Conservation (phyloP, 1,140 invertebrate genomes). For the Drosophila lini region DNA sequence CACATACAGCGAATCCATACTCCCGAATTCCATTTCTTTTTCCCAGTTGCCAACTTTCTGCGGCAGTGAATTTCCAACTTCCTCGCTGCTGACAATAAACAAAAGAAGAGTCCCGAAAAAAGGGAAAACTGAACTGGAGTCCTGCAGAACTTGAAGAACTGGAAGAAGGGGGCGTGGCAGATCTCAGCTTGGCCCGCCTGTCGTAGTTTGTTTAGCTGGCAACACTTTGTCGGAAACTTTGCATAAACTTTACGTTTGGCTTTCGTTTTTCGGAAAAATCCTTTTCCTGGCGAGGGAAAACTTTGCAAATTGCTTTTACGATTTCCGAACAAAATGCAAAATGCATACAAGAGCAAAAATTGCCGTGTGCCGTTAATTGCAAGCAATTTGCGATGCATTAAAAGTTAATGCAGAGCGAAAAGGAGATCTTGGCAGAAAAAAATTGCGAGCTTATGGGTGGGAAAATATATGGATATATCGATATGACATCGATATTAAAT, state of each 20-base stretch:
- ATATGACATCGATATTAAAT: background rate
- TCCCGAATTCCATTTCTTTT: slow-evolving; percentile 64
- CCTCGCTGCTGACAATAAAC: slow-evolving; percentile 69
- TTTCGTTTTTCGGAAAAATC: slow-evolving; percentile 35
- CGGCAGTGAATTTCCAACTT: slow-evolving; percentile 48
- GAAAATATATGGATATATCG: background rate
- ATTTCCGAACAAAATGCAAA: slow-evolving; percentile 40
- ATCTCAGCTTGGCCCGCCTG: slow-evolving; percentile 36
- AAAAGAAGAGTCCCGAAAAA: slow-evolving; percentile 35
- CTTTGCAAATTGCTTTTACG: slow-evolving; percentile 70
- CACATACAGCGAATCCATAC: slow-evolving; percentile 50
- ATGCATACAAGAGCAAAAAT: slow-evolving; percentile 36
- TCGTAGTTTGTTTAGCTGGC: slow-evolving; percentile 74
- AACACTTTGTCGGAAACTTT: slow-evolving; percentile 72
- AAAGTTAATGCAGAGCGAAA: slow-evolving; percentile 55
- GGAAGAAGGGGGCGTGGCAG: slow-evolving; percentile 13
- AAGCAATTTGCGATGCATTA: slow-evolving; percentile 72
- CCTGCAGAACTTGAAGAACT: slow-evolving; percentile 21
- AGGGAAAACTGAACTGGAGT: slow-evolving; percentile 20
- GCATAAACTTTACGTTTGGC: slow-evolving; percentile 58
- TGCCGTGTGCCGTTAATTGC: slow-evolving; percentile 67
- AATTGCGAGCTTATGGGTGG: background rate
- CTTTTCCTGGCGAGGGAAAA: slow-evolving; percentile 18
- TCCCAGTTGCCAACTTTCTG: slow-evolving; percentile 46
- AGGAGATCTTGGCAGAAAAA: background rate